Conservation (phyloP, 1,140 invertebrate genomes). For the Lanistes nyassanus region DNA sequence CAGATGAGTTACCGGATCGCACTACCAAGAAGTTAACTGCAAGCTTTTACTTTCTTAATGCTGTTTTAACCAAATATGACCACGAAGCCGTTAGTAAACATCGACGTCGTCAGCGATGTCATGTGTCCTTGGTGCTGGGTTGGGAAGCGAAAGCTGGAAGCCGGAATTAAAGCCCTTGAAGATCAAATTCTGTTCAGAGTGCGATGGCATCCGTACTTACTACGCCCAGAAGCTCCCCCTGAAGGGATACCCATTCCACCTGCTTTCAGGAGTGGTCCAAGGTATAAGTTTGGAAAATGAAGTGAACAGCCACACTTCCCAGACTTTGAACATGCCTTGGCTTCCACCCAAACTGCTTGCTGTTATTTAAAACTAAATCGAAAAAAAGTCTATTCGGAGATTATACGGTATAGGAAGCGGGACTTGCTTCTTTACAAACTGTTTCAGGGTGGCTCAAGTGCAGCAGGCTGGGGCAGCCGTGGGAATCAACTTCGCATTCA, state of each 20-base stretch:
- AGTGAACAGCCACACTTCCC: too few relatives aligned
- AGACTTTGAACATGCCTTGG: too few relatives aligned
- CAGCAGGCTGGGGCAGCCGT: constrained; percentile 37
- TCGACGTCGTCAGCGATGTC: constrained; percentile 58
- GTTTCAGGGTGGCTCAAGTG: constrained; percentile 37
- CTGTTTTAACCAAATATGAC: constrained; percentile 20
- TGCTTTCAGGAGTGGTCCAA: background rate
- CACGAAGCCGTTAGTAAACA: constrained; percentile 38
- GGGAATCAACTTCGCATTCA: constrained; percentile 48
- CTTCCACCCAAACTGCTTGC: too few relatives aligned
- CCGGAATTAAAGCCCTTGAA: constrained; percentile 48
- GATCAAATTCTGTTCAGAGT: constrained; percentile 54
- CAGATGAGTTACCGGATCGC: too few relatives aligned
- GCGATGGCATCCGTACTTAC: constrained; percentile 56
- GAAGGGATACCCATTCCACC: constrained; percentile 54
- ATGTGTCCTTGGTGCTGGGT: constrained; percentile 64
- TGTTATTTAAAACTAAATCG: too few relatives aligned
- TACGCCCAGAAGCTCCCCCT: constrained; percentile 49
- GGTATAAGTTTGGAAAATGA: background rate
- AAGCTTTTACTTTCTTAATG: too few relatives aligned
- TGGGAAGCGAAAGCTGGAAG: constrained; percentile 58
- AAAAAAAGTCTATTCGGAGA: too few relatives aligned
- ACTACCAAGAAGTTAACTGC: too few relatives aligned
- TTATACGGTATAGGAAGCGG: too few relatives aligned
- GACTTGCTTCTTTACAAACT: background rate